A percentile compares a stretch with the other conserved stretches of the same genome.
Evolutionary conservation across 2,797 vertebrate genomes (phyloP).

Genomic region (Argya squamiceps): DNA sequence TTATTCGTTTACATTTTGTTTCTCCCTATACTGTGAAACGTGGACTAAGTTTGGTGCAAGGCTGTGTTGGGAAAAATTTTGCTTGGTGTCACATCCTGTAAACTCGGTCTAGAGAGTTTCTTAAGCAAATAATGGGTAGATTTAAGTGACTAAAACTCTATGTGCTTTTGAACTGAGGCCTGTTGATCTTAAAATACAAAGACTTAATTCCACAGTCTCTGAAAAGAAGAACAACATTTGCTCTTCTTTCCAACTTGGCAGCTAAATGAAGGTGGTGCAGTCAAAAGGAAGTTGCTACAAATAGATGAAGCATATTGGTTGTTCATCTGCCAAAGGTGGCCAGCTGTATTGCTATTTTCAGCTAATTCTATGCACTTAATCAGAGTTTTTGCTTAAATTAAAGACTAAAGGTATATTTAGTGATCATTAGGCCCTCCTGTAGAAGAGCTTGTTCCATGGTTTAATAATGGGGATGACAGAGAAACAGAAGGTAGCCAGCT

Average conservation of each 20-base stretch:
- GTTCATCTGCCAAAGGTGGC: constrained; percentile 58
- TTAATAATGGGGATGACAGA: not conserved
- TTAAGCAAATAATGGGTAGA: not conserved
- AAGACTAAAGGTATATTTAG: constrained; percentile 59
- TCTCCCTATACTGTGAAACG: accelerated
- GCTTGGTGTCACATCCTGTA: not conserved
- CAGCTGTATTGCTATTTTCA: constrained; percentile 66
- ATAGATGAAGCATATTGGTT: constrained; percentile 39
- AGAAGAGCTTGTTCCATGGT: not conserved
- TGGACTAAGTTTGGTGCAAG: not conserved
- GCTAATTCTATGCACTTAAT: constrained; percentile 47
- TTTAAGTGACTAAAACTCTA: not conserved
- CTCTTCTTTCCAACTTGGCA: constrained; percentile 47
- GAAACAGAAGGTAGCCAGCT: not conserved
- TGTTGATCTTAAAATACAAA: not conserved
- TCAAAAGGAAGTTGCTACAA: constrained; percentile 53
- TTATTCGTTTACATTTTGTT: not conserved
- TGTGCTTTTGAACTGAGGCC: not conserved
- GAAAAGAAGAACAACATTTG: constrained; percentile 25
- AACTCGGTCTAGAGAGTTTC: not conserved
- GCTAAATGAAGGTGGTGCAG: constrained; percentile 40
- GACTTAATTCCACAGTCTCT: not conserved
- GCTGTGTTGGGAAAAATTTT: not conserved
- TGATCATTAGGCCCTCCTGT: not conserved
- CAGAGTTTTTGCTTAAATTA: constrained; percentile 44